Evolutionary conservation across 2,888 invertebrate genomes (phyloP).

Genomic region (Hyppa rectilinea): DNA sequence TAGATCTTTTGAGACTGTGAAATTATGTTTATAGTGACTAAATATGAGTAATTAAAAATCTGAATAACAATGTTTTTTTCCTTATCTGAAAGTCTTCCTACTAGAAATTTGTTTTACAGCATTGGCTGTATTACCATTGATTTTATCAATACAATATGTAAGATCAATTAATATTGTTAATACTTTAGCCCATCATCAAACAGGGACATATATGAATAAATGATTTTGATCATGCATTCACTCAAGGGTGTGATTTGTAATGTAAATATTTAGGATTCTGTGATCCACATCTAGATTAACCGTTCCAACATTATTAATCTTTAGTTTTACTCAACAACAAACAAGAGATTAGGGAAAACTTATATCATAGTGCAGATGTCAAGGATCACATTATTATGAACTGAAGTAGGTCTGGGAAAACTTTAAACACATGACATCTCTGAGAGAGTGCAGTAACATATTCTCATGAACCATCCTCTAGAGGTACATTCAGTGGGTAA

Average conservation of each 20-base stretch:
- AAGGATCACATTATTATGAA: constrained; percentile 5
- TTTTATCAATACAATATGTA: constrained; percentile 9
- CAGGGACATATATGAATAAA: not conserved
- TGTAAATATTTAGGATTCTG: constrained; percentile 26
- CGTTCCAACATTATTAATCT: not conserved
- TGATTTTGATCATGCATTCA: not conserved
- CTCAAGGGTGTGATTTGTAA: not conserved
- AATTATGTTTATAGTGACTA: not conserved
- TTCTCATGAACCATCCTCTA: constrained; percentile 12
- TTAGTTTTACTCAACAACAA: not conserved
- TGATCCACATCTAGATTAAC: not conserved
- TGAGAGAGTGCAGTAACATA: constrained; percentile 11
- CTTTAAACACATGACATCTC: constrained; percentile 12
- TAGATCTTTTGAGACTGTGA: not conserved
- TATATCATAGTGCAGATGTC: constrained; percentile 37
- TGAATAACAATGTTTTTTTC: constrained; percentile 31
- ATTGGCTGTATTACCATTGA: not conserved
- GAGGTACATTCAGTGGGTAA: constrained; percentile 20
- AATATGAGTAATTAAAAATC: constrained; percentile 42
- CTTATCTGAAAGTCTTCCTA: constrained; percentile 19
- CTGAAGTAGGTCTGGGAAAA: constrained; percentile 7
- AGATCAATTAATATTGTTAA: not conserved
- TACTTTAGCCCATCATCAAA: not conserved
- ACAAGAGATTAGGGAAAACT: constrained; percentile 33
- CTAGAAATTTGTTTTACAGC: constrained; percentile 3